A percentile compares a stretch with the other conserved stretches of the same genome.
Evolutionary conservation across 2,888 invertebrate species (phyloP).

Genomic region (Nycteola revayana): DNA sequence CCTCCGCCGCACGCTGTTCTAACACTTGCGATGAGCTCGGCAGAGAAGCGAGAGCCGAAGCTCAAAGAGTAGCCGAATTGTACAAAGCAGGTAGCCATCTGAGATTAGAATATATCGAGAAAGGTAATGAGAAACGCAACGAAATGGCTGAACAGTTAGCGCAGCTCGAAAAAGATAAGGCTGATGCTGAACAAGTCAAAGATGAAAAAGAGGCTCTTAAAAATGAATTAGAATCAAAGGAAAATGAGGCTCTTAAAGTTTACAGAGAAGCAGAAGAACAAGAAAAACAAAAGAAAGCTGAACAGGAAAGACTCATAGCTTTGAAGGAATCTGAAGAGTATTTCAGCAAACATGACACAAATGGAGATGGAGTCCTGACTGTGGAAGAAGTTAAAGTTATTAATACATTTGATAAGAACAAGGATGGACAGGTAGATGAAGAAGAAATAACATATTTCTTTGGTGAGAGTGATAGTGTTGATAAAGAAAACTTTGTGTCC

Average conservation of each 20-base stretch:
- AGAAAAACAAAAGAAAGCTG: slow-evolving; percentile 81
- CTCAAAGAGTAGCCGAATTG: slow-evolving; percentile 87
- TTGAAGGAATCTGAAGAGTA: slow-evolving; percentile 86
- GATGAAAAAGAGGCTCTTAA: slow-evolving; percentile 89
- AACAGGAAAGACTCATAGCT: slow-evolving; percentile 79
- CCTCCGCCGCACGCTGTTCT: slow-evolving; percentile 82
- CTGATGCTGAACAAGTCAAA: slow-evolving; percentile 90
- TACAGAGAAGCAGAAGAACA: slow-evolving; percentile 87
- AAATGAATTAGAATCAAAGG: slow-evolving; percentile 86
- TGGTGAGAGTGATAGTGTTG: slow-evolving; percentile 85
- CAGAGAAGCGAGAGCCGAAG: slow-evolving; percentile 87
- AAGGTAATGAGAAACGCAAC: slow-evolving; percentile 87
- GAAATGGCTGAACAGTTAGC: slow-evolving; percentile 87
- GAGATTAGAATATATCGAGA: slow-evolving; percentile 87
- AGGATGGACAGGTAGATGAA: slow-evolving; percentile 92
- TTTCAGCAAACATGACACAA: slow-evolving; percentile 90
- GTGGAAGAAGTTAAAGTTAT: slow-evolving; percentile 86
- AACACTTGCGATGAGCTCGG: slow-evolving; percentile 93
- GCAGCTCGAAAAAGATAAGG: slow-evolving; percentile 86
- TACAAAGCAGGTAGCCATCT: slow-evolving; percentile 90
- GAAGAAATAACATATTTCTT: slow-evolving; percentile 93
- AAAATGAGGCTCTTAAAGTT: slow-evolving; percentile 88
- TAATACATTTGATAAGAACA: slow-evolving; percentile 92
- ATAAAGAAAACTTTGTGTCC: slow-evolving; percentile 85
- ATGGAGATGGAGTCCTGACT: slow-evolving; percentile 89